phyloP scores from a whole-genome alignment of 2,888 invertebrate genomes.

The Pristionchus arcanus region DNA sequence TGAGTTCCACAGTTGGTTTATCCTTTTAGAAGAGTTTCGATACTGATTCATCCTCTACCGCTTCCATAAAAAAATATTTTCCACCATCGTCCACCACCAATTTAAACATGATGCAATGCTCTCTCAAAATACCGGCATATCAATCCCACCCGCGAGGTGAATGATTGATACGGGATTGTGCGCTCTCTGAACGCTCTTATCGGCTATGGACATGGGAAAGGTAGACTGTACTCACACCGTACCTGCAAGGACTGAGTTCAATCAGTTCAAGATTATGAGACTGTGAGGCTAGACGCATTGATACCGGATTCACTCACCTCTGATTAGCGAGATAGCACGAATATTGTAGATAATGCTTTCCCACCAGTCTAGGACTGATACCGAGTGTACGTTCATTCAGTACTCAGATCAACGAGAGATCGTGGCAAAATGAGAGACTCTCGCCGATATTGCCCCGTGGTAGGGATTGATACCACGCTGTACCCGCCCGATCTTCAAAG shows the following conservation, averaged over 20 bases:
- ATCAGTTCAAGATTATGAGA: too few species aligned
- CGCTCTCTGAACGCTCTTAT: neutral
- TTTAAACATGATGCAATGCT: neutral
- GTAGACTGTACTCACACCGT: too few species aligned
- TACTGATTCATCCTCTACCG: too few species aligned
- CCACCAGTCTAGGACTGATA: neutral
- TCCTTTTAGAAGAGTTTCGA: too few species aligned
- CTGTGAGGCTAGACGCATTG: too few species aligned
- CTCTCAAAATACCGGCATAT: neutral
- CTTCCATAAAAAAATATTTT: neutral
- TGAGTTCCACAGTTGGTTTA: neutral
- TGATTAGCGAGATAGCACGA: neutral
- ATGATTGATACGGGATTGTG: neutral
- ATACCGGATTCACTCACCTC: neutral
- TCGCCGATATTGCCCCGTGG: neutral
- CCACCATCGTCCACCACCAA: neutral
- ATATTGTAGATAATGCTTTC: neutral
- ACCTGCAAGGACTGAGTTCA: too few species aligned
- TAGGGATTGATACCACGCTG: neutral
- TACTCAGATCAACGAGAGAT: neutral
- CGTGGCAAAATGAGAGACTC: neutral
- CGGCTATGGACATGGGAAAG: neutral
- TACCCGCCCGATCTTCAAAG: neutral
- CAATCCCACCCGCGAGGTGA: neutral
- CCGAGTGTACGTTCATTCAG: neutral